These are phyloP conservation scores for Apostichopus japonicus DNA, from an alignment of 35 echinoderm and acorn worm species.

Conservation along the genomic window DNA sequence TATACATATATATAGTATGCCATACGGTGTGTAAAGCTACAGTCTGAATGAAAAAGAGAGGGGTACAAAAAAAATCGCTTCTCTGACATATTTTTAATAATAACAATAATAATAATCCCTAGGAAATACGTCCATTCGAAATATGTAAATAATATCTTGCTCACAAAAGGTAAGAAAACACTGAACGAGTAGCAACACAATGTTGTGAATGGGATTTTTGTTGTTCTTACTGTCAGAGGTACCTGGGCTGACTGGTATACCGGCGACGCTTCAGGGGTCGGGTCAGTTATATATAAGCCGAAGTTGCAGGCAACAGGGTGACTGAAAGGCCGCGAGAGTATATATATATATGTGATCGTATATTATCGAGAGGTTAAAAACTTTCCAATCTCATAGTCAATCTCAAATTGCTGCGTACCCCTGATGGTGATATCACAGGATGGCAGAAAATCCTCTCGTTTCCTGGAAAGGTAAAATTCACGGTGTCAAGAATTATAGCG, in stretches of 20 bases:
- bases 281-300: background rate
- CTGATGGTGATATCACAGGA: conserved; percentile 10
- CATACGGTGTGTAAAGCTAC: too few relatives aligned
- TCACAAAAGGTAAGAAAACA: background rate
- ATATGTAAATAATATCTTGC: background rate
- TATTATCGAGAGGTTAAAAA: too few relatives aligned
- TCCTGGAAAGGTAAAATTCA: background rate
- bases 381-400: too few relatives aligned
- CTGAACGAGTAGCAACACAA: background rate
- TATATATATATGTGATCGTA: too few relatives aligned
- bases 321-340: too few relatives aligned
- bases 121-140: background rate
- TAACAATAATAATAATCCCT: background rate
- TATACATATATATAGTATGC: too few relatives aligned
- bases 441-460: conserved; percentile 7
- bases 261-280: background rate
- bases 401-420: background rate
- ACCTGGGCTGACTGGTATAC: background rate
- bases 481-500: too few relatives aligned
- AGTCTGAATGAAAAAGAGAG: background rate
- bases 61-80: background rate
- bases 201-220: background rate
- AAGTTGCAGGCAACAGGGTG: background rate
- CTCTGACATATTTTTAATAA: background rate
- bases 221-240: background rate